These are phyloP conservation scores for Drosophila anceps DNA, from an alignment of 2,888 invertebrate genomes.

Conservation along the genomic window DNA sequence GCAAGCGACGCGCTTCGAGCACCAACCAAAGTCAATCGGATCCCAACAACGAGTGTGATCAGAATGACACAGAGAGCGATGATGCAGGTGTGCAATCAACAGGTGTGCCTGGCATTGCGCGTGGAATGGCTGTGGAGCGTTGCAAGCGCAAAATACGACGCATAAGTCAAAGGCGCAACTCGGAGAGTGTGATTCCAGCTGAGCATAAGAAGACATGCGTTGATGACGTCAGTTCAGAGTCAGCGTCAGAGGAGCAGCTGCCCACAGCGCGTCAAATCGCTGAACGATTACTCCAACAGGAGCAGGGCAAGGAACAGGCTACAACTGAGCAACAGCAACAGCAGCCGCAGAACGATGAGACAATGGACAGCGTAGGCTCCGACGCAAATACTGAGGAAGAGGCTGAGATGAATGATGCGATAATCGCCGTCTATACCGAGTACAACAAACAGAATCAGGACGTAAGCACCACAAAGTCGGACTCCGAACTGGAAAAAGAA, in stretches of 20 bases:
- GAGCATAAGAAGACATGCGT: constrained; percentile 26
- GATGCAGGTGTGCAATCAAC: constrained; percentile 61
- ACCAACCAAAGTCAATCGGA: constrained; percentile 75
- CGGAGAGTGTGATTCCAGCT: constrained; percentile 34
- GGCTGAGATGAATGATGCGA: constrained; percentile 42
- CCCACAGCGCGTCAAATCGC: constrained; percentile 83
- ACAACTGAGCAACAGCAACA: not conserved
- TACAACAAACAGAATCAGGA: not conserved
- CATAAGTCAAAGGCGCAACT: constrained; percentile 44
- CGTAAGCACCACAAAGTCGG: constrained; percentile 3
- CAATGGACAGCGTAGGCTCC: constrained; percentile 39
- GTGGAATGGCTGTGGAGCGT: constrained; percentile 82
- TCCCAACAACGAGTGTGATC: constrained; percentile 55
- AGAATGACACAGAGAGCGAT: constrained; percentile 50
- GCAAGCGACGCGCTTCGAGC: constrained; percentile 82
- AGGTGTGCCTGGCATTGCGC: constrained; percentile 77
- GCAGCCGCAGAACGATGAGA: not conserved
- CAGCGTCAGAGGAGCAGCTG: constrained; percentile 53
- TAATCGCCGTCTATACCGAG: constrained; percentile 32
- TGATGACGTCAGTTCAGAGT: constrained; percentile 66
- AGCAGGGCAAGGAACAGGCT: constrained; percentile 16
- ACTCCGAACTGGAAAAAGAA: not conserved
- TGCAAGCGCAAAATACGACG: constrained; percentile 64
- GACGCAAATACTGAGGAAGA: constrained; percentile 53
- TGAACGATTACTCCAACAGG: constrained; percentile 72